Base-by-base conservation (phyloP, 2,797 vertebrate species). In the Eurystomus glaucurus region DNA sequence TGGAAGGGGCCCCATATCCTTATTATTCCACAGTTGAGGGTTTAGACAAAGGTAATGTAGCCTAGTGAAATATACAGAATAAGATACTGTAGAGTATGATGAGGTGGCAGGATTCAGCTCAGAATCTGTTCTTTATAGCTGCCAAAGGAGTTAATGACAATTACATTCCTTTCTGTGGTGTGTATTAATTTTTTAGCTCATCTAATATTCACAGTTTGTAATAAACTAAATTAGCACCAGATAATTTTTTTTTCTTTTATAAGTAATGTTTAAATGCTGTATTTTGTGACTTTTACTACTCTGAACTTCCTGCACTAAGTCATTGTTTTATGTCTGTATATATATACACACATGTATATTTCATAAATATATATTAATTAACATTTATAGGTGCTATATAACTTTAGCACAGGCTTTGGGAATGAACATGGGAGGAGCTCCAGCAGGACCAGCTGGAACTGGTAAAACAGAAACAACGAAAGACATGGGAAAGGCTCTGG, bases 371-470 rank as follows among this genome's bases (percentile, higher is more conserved):
- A 83, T 88, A 60, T 90, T 14, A 81, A 55, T 97, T 96, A 57
- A 74, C 15, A 3, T 91, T 93, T 97, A 26, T 94, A 99, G 99
- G 86, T 99, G 99, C 89, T 99, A 99, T n/a, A 99, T 99, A 97
- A 99, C 99, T 6, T 95, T 99, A 95, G 97, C 99, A 0, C 99
- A 99, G 94, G 99, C 99, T 71, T 95, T 99, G 88, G 98, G 98
- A 43, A 99, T 99, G 99, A 99, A 99, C 78, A 99, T 99, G 99
- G 99, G 99, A 88, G 99, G 99, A 62, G 99, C 99, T 41, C 99
- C 99, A 17, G 98, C 99, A 37, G 99, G 99, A 72, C 99, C 99
- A 95, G 98, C 98, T 4, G 98, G 98, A 79, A 98, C 98, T 20
- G 98, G 98, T 81, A 98, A 98, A 98, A 98, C 99, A 21, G 99